phyloP scores from a whole-genome alignment of 2,797 vertebrate species.

The Chelidonichthys spinosus region DNA sequence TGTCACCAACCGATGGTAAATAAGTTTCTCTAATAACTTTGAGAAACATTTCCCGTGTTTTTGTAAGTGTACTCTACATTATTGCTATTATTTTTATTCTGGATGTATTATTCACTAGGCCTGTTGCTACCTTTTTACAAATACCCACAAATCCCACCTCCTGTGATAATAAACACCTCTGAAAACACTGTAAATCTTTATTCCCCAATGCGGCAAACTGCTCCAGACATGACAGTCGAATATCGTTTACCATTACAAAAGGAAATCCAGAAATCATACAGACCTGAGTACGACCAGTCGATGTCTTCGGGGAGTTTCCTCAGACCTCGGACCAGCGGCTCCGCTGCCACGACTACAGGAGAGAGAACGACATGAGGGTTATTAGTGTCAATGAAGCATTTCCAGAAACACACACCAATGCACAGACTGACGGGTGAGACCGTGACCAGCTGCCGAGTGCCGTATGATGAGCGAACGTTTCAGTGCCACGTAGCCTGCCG shows the following conservation, averaged over 20 bases:
- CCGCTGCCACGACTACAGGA: slow-evolving; percentile 64
- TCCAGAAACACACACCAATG: slow-evolving; percentile 1
- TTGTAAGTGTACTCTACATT: neutral
- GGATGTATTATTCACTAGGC: neutral
- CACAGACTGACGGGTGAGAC: neutral
- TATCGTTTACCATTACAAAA: neutral
- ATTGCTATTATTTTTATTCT: neutral
- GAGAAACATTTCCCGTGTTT: neutral
- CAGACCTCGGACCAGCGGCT: slow-evolving; percentile 71
- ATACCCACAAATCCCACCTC: neutral
- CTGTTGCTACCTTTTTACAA: neutral
- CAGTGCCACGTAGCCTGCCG: neutral
- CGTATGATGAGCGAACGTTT: slow-evolving; percentile 16
- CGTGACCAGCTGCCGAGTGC: slow-evolving; percentile 6
- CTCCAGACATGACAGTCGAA: neutral
- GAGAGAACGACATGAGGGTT: slow-evolving; percentile 20
- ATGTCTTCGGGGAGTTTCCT: slow-evolving; percentile 90
- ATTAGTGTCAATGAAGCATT: slow-evolving; percentile 1
- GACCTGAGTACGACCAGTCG: slow-evolving; percentile 97
- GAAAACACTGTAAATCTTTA: neutral
- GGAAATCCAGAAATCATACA: slow-evolving; percentile 29
- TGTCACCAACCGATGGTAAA: neutral
- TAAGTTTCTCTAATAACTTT: neutral
- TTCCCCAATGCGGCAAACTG: neutral
- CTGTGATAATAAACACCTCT: neutral